phyloP scores from a whole-genome alignment of 2,888 invertebrate genomes.

The Tetheella fluctuosa region DNA sequence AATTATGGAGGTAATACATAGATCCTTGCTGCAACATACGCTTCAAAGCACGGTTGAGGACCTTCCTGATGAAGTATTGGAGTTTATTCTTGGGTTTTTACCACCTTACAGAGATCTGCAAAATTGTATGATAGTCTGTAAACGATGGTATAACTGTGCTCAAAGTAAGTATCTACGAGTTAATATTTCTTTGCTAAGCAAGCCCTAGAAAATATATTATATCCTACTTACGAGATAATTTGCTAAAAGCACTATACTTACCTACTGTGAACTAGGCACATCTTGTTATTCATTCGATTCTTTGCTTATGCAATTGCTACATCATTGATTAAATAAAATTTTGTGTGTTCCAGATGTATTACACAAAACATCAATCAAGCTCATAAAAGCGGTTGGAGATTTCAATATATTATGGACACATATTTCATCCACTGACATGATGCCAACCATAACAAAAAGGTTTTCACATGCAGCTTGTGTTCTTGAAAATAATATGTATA shows the following conservation, averaged over 20 bases:
- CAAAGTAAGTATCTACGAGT: constrained; percentile 87
- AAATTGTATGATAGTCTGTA: constrained; percentile 93
- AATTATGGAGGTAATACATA: constrained; percentile 69
- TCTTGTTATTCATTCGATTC: not conserved
- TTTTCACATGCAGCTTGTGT: constrained; percentile 96
- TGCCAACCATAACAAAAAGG: constrained; percentile 93
- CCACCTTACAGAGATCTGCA: constrained; percentile 96
- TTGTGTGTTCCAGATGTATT: constrained; percentile 88
- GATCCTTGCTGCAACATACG: constrained; percentile 59
- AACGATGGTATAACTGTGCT: constrained; percentile 93
- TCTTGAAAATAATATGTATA: constrained; percentile 93
- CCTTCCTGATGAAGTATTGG: constrained; percentile 96
- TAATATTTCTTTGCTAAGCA: not conserved
- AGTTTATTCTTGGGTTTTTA: constrained; percentile 94
- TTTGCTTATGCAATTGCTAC: not conserved
- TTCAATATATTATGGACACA: constrained; percentile 91
- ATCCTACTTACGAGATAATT: not conserved
- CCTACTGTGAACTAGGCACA: not conserved
- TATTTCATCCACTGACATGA: constrained; percentile 82
- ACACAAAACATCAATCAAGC: constrained; percentile 88
- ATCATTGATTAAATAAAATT: not conserved
- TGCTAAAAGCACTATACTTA: not conserved
- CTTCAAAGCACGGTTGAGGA: constrained; percentile 82
- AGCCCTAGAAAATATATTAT: not conserved
- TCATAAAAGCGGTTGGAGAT: constrained; percentile 90